Evolutionary conservation across 2,797 vertebrate species (phyloP).

Genomic region (Danionella dracula): DNA sequence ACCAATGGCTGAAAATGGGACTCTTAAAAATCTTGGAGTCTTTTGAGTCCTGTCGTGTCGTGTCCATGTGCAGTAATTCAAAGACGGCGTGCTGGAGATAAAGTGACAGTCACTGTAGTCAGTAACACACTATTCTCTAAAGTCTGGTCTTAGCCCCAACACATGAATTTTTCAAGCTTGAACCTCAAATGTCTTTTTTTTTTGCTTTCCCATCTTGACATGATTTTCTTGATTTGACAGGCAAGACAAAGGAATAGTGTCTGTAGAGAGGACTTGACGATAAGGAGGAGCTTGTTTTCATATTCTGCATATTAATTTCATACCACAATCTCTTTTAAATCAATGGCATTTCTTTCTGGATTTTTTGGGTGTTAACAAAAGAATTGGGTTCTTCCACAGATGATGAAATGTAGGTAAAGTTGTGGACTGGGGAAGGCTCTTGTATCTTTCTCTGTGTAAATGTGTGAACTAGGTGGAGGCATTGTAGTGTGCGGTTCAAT

Average conservation of each 20-base stretch:
- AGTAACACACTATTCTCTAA: constrained; percentile 8
- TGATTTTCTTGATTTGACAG: constrained; percentile 64
- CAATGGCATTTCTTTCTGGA: constrained; percentile 49
- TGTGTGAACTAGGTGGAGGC: constrained; percentile 41
- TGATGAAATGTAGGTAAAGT: constrained; percentile 58
- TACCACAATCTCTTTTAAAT: constrained; percentile 9
- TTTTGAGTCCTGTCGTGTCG: constrained; percentile 35
- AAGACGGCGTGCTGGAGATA: not conserved
- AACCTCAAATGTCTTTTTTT: constrained; percentile 46
- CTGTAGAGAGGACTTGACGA: constrained; percentile 52
- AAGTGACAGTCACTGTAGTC: constrained; percentile 9
- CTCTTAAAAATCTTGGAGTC: constrained; percentile 22
- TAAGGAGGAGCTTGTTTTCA: constrained; percentile 51
- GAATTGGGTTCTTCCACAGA: constrained; percentile 55
- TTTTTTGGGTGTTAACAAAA: constrained; percentile 43
- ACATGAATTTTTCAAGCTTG: constrained; percentile 46
- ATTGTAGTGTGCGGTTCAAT: constrained; percentile 31
- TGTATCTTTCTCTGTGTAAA: constrained; percentile 17
- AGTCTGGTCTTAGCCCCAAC: constrained; percentile 37
- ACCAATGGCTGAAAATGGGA: constrained; percentile 12
- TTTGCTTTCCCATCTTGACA: constrained; percentile 51
- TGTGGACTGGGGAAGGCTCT: constrained; percentile 62
- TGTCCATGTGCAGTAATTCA: constrained; percentile 34
- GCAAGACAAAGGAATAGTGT: constrained; percentile 52
- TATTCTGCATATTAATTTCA: constrained; percentile 48